A percentile compares a stretch with the other conserved stretches of the same genome.
phyloP scores from a whole-genome alignment of 2,113 vertebrate species.

The Oreotrochilus melanogaster region DNA sequence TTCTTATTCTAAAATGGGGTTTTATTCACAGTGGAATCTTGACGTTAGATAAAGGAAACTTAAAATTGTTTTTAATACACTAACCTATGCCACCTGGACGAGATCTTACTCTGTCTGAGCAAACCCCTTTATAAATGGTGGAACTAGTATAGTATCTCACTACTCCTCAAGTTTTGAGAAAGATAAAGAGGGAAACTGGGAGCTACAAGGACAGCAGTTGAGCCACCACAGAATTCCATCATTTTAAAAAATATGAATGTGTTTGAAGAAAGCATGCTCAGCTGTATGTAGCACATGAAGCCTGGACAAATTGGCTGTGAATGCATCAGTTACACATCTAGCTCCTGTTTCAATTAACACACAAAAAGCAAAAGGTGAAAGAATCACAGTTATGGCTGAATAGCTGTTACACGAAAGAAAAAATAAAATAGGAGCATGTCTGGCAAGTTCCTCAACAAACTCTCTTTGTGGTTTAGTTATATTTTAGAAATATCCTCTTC shows the following conservation, averaged over 20 bases:
- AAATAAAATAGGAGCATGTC: not conserved
- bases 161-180: not conserved
- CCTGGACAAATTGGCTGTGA: not conserved
- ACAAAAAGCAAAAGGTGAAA: not conserved
- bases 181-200: not conserved
- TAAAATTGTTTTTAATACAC: not conserved
- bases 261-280: not conserved
- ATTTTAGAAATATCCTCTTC: not conserved
- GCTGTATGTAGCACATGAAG: not conserved
- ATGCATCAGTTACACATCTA: not conserved
- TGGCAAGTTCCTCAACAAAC: not conserved
- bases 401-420: not conserved
- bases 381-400: not conserved
- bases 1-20: slow-evolving; percentile 40
- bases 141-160: not conserved
- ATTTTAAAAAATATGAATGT: not conserved
- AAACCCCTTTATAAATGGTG: not conserved
- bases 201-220: not conserved
- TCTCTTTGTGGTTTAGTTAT: not conserved
- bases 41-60: not conserved
- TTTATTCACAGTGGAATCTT: not conserved
- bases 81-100: not conserved
- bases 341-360: not conserved
- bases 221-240: not conserved
- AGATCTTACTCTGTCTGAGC: not conserved